Evolutionary conservation across 2,888 invertebrate species (phyloP), one percentile per base, ranked within the genome.

Genomic region (Cactoblastis cactorum): DNA sequence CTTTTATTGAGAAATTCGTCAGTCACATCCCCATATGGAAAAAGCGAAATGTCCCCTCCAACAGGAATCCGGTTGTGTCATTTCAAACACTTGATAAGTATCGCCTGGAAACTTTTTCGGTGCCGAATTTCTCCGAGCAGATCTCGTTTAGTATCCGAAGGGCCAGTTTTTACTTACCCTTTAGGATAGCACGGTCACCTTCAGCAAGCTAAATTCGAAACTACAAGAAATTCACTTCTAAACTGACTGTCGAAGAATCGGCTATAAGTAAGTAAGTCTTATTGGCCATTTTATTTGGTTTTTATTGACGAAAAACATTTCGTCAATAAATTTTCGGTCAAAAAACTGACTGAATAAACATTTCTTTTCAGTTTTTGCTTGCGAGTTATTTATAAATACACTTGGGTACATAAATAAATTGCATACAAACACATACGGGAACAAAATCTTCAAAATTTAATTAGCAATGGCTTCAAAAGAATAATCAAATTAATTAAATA

Each of bases 81-180:
- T 89, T 89, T 89, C 88, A 88, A 89, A 89, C 89, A 89, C 89
- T 89, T 89, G 86, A 88, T 88, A 89, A 88, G 85, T 87, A 87
- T 87, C 87, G 80, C 71, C 71, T 65, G 75, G 71, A 58, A 60
- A 64, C 68, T 86, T 87, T 88, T 88, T 86, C 75, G 76, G 65
- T 70, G 76, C 67, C 71, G 72, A 77, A 83, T 79, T 85, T 85
- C 85, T 83, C 79, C 71, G 79, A 80, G 78, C 78, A 71, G 78
- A 77, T 77, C 77, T 82, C 76, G 79, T 69, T 77, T 77, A 80
- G 79, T 77, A 86, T 87, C 83, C 84, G 74, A 84, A 86, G 83
- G 80, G 71, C 55, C 54, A 53, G 64, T 88, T 89, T 87, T 88
- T 87, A 71, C 72, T 62, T 50, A 63, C 65, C 63, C 71, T 75